These are phyloP conservation scores for Hecatera dysodea DNA, from an alignment of 2,888 invertebrate species.

Conservation along the genomic window DNA sequence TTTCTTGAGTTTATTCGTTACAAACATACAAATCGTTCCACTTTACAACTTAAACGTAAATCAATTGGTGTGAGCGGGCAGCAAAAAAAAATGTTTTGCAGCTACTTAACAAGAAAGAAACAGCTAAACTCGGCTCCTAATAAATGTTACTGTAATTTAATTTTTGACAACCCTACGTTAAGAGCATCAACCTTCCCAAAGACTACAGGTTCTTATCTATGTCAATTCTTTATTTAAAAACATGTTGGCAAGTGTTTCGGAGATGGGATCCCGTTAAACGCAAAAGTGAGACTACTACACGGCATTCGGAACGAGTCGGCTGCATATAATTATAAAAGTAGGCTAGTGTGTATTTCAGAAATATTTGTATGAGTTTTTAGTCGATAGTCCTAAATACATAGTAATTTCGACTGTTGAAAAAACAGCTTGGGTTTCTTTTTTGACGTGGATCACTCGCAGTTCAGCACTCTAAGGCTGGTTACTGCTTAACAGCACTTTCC, in stretches of 20 bases:
- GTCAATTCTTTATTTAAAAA: slow-evolving; percentile 80
- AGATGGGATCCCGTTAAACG: slow-evolving; percentile 80
- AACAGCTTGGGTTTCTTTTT: neutral
- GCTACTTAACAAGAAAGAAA: neutral
- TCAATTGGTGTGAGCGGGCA: no score
- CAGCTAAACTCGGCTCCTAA: neutral
- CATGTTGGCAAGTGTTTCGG: slow-evolving; percentile 72
- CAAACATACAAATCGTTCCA: no score
- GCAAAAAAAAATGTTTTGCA: neutral
- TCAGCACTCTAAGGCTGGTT: no score
- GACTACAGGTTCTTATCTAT: slow-evolving; percentile 78
- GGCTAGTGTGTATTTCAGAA: slow-evolving; percentile 71
- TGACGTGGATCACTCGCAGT: no score
- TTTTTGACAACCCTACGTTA: slow-evolving; percentile 40
- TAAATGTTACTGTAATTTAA: slow-evolving; percentile 23
- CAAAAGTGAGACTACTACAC: slow-evolving; percentile 69
- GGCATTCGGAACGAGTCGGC: slow-evolving; percentile 49
- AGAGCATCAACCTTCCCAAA: neutral
- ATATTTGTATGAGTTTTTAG: slow-evolving; percentile 61
- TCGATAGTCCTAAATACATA: slow-evolving; percentile 58
- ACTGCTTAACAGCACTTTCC: no score
- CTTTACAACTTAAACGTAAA: neutral
- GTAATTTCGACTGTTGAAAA: slow-evolving; percentile 14
- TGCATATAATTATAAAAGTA: slow-evolving; percentile 69
- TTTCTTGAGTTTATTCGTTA: no score